These are phyloP conservation scores for Drosophila nigromelanica DNA, from an alignment of 1,140 invertebrate species.

Conservation along the genomic window DNA sequence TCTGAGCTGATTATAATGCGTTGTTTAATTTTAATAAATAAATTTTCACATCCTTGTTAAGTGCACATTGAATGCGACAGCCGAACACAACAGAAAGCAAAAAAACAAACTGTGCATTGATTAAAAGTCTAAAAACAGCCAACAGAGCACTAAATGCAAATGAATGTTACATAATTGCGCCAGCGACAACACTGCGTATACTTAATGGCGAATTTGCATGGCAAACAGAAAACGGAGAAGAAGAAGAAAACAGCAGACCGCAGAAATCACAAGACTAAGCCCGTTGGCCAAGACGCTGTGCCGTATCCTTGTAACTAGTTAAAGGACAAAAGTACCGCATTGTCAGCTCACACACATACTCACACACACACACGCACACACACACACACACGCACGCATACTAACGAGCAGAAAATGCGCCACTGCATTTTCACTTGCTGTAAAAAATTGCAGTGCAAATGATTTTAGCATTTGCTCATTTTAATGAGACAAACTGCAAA, in stretches of 20 bases:
- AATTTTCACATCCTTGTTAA: conserved; percentile 82
- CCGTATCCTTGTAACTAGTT: conserved; percentile 60
- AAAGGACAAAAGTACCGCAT: conserved; percentile 73
- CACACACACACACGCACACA: conserved; percentile 27
- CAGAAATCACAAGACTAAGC: conserved; percentile 35
- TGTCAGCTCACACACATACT: conserved; percentile 21
- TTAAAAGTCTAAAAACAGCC: conserved; percentile 35
- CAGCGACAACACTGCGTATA: conserved; percentile 60
- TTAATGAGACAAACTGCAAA: conserved; percentile 63
- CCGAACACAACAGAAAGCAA: conserved; percentile 3
- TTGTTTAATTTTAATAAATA: conserved; percentile 83
- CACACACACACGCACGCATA: conserved; percentile 22
- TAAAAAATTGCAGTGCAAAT: conserved; percentile 55
- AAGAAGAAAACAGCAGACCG: not conserved
- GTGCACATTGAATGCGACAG: conserved; percentile 48
- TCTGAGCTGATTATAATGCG: conserved; percentile 80
- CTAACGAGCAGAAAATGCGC: conserved; percentile 39
- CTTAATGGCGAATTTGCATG: conserved; percentile 65
- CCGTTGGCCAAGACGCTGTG: conserved; percentile 20
- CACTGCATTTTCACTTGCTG: conserved; percentile 17
- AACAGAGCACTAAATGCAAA: conserved; percentile 58
- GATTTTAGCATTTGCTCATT: conserved; percentile 41
- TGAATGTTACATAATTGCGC: conserved; percentile 72
- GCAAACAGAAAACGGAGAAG: not conserved
- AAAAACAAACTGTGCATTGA: conserved; percentile 62